Evolutionary conservation across 2,113 vertebrate genomes (phyloP), one percentile per base, ranked within the genome.

Genomic region (Chlorodrepanis virens): DNA sequence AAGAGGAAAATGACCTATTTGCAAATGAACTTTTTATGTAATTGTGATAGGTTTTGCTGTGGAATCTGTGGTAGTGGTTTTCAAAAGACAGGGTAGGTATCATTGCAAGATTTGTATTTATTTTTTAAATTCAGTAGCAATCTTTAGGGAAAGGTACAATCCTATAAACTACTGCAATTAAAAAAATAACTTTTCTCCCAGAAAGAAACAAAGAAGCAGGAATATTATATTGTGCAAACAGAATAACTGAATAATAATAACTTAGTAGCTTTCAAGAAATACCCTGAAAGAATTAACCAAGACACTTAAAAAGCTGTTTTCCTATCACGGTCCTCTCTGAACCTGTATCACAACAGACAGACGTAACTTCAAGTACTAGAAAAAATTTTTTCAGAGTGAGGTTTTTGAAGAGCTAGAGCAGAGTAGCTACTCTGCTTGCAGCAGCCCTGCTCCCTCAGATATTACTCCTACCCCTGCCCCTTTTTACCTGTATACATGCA

Each of bases 391-490:
- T 69, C n/a, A 22, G 14, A 5, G 42, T 59, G 47, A 76, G 28
- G 18, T 24, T 68, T 64, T 27, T 72, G 14, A 52, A 80, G 59
- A 83, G 63, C 9, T 14, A 8, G 27, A 57, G 9, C 7, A 28
- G n/a, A 1, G 50, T 50, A 80, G 24, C 33, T 70, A 2, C 8
- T 17, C 12, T 4, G 13, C 40, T 79, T 85, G 50, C 54, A 82
- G 54, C 74, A 85, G 50, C 29, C 52, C 33, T 82, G 29, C 35
- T 79, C n/a, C 42, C 64, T 80, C 42, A 49, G 45, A 0, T 52
- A 4, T 1, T 27, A 14, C 4, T 88, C 59, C 39, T 40, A 16
- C 5, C 16, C 9, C 0, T 49, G n/a, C n/a, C n/a, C 13, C 12
- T 61, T 79, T 89, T 52, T 3, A 44, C 42, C 33, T 59, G 13